phyloP scores from a whole-genome alignment of 2,113 vertebrate genomes.

The Tricholaema leucomelas region DNA sequence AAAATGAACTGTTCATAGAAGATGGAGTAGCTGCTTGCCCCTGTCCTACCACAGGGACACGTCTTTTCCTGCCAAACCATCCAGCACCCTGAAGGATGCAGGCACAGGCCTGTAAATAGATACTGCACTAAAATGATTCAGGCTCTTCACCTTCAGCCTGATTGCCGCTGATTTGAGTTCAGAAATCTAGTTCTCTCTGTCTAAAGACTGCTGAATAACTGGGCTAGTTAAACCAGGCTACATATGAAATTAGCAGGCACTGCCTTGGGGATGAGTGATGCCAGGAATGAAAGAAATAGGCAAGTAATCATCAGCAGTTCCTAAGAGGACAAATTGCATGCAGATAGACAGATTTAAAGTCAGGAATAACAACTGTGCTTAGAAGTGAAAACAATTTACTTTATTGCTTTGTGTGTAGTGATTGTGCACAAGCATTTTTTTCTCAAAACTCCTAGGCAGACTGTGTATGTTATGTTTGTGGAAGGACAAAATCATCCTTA shows the following conservation, averaged over 20 bases:
- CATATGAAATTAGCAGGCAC: constrained; percentile 14
- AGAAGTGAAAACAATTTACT: not conserved
- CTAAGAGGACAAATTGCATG: not conserved
- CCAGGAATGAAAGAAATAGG: constrained; percentile 3
- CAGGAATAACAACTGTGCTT: not conserved
- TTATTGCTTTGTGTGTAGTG: not conserved
- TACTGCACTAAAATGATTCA: not conserved
- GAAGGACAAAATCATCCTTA: not conserved
- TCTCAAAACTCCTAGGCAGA: not conserved
- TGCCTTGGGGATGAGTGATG: not conserved
- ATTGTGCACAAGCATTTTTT: not conserved
- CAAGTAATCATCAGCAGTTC: constrained; percentile 2
- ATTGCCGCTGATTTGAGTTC: not conserved
- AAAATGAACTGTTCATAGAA: not conserved
- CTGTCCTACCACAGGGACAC: not conserved
- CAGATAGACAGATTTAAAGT: not conserved
- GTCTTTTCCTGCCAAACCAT: not conserved
- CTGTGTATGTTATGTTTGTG: not conserved
- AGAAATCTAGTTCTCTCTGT: constrained; percentile 23
- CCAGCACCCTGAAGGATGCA: not conserved
- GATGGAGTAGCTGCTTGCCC: not conserved
- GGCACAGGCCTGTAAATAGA: not conserved
- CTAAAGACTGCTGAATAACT: not conserved
- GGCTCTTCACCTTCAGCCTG: constrained; percentile 8
- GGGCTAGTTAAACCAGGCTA: constrained; percentile 2